Evolutionary conservation across 1,140 invertebrate genomes (phyloP).

Genomic region (Aphaenogaster floridana): DNA sequence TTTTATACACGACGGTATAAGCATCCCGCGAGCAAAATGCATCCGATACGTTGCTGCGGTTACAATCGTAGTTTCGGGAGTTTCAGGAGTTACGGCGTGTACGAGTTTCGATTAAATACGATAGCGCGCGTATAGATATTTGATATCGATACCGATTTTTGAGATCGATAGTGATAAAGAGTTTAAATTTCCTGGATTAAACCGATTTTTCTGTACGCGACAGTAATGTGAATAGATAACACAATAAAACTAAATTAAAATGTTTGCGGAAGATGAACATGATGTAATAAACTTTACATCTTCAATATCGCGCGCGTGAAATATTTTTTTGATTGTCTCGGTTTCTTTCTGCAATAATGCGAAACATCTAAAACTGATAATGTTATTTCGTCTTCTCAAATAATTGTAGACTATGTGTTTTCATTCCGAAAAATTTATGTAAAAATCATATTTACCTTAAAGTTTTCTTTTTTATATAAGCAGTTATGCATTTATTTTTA

Average conservation of each 20-base stretch:
- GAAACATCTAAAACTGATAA: neutral
- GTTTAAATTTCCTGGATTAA: slow-evolving; percentile 11
- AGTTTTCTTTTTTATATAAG: neutral
- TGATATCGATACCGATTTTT: slow-evolving; percentile 38
- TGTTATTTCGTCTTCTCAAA: neutral
- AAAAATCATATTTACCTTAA: neutral
- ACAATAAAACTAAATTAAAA: neutral
- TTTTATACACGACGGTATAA: neutral
- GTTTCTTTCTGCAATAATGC: neutral
- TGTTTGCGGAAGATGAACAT: neutral
- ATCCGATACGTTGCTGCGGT: neutral
- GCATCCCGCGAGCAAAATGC: slow-evolving; percentile 10
- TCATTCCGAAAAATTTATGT: neutral
- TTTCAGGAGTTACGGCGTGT: slow-evolving; percentile 8
- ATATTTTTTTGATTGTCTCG: neutral
- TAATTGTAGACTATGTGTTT: neutral
- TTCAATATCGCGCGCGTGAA: neutral
- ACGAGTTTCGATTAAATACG: slow-evolving; percentile 14
- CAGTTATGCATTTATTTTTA: neutral
- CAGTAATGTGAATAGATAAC: neutral
- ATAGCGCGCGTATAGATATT: slow-evolving; percentile 23
- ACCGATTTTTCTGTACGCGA: neutral
- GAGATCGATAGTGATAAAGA: neutral
- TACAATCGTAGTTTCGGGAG: slow-evolving; percentile 16
- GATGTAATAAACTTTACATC: neutral